Conservation (phyloP, 2,888 invertebrate species). For the Eupithecia inturbata region DNA sequence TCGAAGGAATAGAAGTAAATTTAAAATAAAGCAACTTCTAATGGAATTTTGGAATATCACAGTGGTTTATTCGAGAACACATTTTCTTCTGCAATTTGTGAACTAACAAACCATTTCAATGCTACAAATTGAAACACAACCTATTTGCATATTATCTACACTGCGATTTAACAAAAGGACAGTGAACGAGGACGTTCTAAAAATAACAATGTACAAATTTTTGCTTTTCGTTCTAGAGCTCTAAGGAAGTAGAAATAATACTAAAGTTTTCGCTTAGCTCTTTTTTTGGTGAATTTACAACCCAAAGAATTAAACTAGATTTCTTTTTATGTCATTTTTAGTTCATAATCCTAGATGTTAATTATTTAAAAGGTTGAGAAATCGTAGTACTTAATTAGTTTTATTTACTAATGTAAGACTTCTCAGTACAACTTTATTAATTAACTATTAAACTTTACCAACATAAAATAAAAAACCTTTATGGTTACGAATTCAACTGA, state of each 20-base stretch:
- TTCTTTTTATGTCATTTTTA: neutral
- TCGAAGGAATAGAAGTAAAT: too few relatives aligned
- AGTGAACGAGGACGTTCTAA: neutral
- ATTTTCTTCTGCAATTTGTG: slow-evolving; percentile 11
- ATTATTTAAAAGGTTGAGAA: neutral
- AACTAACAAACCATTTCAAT: slow-evolving; percentile 14
- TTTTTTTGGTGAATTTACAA: neutral
- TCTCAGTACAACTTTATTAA: neutral
- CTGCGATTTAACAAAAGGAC: slow-evolving; percentile 2
- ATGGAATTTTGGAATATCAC: too few relatives aligned
- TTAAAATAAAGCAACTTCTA: neutral
- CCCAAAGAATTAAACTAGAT: neutral
- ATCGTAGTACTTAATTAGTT: neutral
- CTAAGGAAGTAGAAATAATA: neutral
- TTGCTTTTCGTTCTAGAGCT: neutral
- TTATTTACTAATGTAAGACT: neutral
- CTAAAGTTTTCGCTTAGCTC: neutral
- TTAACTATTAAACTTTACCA: neutral
- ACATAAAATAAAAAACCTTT: neutral
- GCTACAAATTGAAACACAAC: slow-evolving; percentile 14
- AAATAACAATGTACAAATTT: neutral
- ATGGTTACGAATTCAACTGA: neutral
- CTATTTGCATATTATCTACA: slow-evolving; percentile 14
- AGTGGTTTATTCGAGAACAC: neutral
- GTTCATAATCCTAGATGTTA: neutral